phyloP scores from a whole-genome alignment of 2,888 invertebrate species.

The Lysandra bellargus region DNA sequence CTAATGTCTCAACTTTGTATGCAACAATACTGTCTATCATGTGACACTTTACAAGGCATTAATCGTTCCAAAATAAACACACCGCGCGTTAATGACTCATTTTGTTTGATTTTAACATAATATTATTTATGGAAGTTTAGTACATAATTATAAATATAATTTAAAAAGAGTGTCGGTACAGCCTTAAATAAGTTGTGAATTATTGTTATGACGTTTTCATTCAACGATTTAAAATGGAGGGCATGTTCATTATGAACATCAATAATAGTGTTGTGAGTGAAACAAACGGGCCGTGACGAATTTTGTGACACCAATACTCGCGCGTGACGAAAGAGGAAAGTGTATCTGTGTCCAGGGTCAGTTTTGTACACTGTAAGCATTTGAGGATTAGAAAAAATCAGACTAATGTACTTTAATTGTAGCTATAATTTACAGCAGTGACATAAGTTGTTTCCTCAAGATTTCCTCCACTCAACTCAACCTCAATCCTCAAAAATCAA shows the following conservation, averaged over 20 bases:
- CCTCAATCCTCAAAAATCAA: no score
- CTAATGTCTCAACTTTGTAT: no score
- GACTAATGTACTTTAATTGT: background rate
- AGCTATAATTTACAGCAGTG: no score
- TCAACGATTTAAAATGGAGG: background rate
- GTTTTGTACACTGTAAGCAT: background rate
- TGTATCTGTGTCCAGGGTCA: background rate
- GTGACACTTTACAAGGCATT: no score
- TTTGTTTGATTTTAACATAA: no score
- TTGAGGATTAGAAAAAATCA: background rate
- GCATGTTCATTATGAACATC: conserved; percentile 5
- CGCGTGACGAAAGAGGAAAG: background rate
- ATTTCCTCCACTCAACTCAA: no score
- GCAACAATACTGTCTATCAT: no score
- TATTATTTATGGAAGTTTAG: no score
- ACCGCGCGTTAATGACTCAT: no score
- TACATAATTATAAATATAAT: background rate
- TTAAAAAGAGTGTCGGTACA: background rate
- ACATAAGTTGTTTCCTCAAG: no score
- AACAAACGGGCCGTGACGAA: conserved; percentile 16
- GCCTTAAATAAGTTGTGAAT: background rate
- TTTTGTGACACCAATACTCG: conserved; percentile 17
- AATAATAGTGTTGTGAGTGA: background rate
- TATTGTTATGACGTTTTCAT: background rate
- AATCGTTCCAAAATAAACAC: no score